phyloP scores from a whole-genome alignment of 2,113 vertebrate genomes.

The Spheniscus mendiculus region DNA sequence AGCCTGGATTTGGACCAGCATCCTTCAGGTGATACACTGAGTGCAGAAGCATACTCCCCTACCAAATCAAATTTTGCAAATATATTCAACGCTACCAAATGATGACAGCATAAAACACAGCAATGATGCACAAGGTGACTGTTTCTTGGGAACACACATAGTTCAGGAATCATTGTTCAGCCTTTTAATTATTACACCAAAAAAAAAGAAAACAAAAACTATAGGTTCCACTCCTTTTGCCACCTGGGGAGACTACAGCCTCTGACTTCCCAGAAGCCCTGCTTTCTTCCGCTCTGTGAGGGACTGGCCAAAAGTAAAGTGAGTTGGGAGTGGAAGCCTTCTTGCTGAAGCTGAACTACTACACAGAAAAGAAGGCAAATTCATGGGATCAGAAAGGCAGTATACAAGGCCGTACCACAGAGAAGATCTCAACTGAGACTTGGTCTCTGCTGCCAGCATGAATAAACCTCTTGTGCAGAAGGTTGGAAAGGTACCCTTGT shows the following conservation, averaged over 20 bases:
- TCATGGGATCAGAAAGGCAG: neutral
- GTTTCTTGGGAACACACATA: neutral
- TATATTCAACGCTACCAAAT: neutral
- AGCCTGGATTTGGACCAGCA: neutral
- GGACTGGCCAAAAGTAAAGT: neutral
- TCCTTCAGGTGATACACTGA: neutral
- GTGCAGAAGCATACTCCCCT: neutral
- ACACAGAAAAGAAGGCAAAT: neutral
- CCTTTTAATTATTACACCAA: neutral
- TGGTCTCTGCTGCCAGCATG: neutral
- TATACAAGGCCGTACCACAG: neutral
- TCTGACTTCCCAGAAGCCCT: neutral
- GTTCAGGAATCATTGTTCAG: neutral
- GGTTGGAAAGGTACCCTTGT: neutral
- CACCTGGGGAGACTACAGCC: neutral
- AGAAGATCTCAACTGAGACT: neutral
- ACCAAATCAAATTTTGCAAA: neutral
- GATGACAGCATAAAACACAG: neutral
- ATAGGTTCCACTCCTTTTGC: neutral
- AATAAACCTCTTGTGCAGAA: neutral
- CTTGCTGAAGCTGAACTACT: neutral
- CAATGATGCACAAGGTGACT: neutral
- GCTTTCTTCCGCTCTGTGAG: neutral
- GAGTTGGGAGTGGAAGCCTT: neutral
- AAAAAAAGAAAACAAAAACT: neutral